These are phyloP conservation scores for Cephalopachus bancanus DNA, from an alignment of 2,797 vertebrate genomes.

Conservation along the genomic window DNA sequence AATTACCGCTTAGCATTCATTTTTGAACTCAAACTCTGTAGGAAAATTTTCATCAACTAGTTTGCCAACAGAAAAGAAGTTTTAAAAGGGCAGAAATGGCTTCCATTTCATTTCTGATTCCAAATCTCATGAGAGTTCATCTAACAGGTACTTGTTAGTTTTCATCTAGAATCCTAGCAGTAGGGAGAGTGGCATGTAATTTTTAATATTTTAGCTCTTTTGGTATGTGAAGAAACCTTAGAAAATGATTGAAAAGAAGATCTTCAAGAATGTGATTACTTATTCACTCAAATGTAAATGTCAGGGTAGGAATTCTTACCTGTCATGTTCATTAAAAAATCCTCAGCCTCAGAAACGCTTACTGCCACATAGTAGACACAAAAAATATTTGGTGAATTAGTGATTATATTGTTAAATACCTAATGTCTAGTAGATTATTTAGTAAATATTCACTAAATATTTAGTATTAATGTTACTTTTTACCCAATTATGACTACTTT, in stretches of 20 bases:
- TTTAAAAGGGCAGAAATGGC: neutral
- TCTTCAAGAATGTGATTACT: neutral
- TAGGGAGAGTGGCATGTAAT: neutral
- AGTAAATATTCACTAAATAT: neutral
- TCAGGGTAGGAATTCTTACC: neutral
- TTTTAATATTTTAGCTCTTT: neutral
- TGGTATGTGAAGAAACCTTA: neutral
- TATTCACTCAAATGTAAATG: neutral
- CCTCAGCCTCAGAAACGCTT: neutral
- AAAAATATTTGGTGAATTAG: neutral
- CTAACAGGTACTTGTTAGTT: neutral
- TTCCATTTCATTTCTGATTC: neutral
- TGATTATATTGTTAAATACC: neutral
- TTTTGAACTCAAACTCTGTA: neutral
- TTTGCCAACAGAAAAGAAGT: neutral
- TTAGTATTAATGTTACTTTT: neutral
- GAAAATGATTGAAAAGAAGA: neutral
- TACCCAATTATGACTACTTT: neutral
- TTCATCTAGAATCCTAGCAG: neutral
- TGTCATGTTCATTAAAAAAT: neutral
- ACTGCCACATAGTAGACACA: neutral
- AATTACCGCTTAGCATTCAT: neutral
- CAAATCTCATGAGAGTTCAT: neutral
- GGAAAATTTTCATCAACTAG: neutral
- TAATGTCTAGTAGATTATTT: neutral